These are phyloP conservation scores for Heliconius cydno DNA, from an alignment of 2,888 invertebrate genomes.

Conservation along the genomic window DNA sequence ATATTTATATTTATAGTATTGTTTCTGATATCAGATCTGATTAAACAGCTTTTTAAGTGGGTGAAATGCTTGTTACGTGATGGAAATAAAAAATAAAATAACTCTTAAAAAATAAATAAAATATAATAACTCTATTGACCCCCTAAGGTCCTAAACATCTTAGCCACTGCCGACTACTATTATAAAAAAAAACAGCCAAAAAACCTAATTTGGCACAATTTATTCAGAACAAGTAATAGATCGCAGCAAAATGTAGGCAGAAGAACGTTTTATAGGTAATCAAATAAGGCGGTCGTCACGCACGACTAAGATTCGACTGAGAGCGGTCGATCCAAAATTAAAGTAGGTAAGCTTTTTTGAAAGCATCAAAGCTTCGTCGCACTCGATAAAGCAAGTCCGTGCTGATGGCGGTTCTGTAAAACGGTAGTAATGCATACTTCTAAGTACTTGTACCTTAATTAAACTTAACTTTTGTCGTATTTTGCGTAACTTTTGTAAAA, in stretches of 20 bases:
- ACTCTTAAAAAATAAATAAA: no score
- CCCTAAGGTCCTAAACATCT: no score
- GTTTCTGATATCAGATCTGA: not conserved
- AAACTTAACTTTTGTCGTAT: not conserved
- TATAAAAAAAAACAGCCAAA: not conserved
- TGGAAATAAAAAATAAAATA: no score
- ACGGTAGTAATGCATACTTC: conserved; percentile 20
- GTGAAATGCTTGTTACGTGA: no score
- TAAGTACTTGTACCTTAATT: conserved; percentile 10
- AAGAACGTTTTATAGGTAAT: conserved; percentile 72
- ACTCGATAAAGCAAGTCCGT: conserved; percentile 80
- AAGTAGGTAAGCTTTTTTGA: conserved; percentile 80
- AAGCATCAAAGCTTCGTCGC: conserved; percentile 72
- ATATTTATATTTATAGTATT: not conserved
- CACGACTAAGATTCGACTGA: conserved; percentile 62
- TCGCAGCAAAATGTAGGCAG: conserved; percentile 35
- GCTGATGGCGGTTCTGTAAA: conserved; percentile 65
- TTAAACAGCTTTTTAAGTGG: no score
- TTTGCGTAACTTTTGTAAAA: not conserved
- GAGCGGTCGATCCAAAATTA: conserved; percentile 68
- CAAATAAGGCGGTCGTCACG: conserved; percentile 76
- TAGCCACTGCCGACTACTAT: no score
- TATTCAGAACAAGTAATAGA: conserved; percentile 40
- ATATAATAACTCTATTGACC: no score
- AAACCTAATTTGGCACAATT: conserved; percentile 1